Percentiles rank a stretch among this genome's conserved stretches.
Evolutionary conservation across 2,113 vertebrate species (phyloP).

Genomic region (Dipodomys merriami): DNA sequence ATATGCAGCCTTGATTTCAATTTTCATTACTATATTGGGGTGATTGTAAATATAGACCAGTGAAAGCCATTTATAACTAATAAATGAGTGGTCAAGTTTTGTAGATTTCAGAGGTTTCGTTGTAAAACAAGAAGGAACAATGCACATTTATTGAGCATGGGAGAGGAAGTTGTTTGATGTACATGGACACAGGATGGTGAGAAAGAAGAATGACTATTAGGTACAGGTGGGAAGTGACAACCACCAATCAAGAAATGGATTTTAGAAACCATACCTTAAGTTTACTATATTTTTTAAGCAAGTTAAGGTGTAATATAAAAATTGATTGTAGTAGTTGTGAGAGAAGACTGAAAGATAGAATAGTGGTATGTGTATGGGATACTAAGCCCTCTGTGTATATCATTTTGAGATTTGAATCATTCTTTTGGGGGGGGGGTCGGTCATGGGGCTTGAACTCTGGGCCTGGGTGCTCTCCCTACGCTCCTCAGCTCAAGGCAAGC

Average conservation of each 20-base stretch:
- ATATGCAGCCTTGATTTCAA: slow-evolving; percentile 5
- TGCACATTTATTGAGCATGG: background rate
- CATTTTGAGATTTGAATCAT: background rate
- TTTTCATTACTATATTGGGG: background rate
- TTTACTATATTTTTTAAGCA: background rate
- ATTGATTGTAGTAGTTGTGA: background rate
- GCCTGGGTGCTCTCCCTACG: no score
- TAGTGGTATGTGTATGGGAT: background rate
- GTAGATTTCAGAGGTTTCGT: background rate
- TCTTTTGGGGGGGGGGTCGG: no score
- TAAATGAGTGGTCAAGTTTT: background rate
- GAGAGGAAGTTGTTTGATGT: background rate
- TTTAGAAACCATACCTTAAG: slow-evolving; percentile 37
- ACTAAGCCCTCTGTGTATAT: background rate
- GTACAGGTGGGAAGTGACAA: background rate
- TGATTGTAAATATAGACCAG: slow-evolving; percentile 24
- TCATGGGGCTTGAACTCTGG: no score
- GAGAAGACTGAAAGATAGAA: background rate
- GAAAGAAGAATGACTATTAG: background rate
- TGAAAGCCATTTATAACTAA: slow-evolving; percentile 36
- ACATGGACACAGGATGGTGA: background rate
- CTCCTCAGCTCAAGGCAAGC: no score
- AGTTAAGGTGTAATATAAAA: background rate
- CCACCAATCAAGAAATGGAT: background rate
- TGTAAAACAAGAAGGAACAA: background rate